Conservation (phyloP, 2,888 invertebrate species). For the Acanthoscelides obtectus region DNA sequence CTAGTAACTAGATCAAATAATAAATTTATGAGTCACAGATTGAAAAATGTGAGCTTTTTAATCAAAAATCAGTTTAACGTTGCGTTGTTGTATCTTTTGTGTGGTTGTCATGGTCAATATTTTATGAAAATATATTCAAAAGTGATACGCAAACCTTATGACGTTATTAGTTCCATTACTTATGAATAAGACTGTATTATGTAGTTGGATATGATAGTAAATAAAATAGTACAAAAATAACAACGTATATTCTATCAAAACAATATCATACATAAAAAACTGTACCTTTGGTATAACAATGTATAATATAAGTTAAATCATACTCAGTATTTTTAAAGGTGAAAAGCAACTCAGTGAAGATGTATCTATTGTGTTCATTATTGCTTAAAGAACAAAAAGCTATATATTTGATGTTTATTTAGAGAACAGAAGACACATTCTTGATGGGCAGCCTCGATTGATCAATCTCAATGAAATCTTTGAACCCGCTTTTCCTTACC, state of each 20-base stretch:
- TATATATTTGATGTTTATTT: neutral
- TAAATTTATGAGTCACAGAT: too few species aligned
- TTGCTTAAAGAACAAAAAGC: neutral
- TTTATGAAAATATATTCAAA: neutral
- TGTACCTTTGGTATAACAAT: neutral
- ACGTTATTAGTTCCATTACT: neutral
- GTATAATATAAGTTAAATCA: neutral
- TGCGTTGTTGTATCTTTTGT: neutral
- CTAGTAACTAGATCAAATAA: too few species aligned
- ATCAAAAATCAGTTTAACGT: too few species aligned
- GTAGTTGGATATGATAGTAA: neutral
- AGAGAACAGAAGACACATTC: constrained; percentile 28
- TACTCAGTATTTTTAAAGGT: too few species aligned
- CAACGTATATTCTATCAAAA: neutral
- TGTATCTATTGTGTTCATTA: neutral
- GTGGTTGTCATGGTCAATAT: neutral
- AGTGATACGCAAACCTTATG: neutral
- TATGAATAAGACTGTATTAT: constrained; percentile 11
- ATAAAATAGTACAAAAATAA: neutral
- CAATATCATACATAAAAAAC: neutral
- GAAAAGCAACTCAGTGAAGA: neutral
- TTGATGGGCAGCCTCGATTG: constrained; percentile 34
- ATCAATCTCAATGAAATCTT: constrained; percentile 51
- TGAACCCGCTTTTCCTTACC: constrained; percentile 49
- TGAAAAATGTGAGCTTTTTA: too few species aligned